phyloP scores from a whole-genome alignment of 2,113 vertebrate genomes.

The Catharus fuscescens region DNA sequence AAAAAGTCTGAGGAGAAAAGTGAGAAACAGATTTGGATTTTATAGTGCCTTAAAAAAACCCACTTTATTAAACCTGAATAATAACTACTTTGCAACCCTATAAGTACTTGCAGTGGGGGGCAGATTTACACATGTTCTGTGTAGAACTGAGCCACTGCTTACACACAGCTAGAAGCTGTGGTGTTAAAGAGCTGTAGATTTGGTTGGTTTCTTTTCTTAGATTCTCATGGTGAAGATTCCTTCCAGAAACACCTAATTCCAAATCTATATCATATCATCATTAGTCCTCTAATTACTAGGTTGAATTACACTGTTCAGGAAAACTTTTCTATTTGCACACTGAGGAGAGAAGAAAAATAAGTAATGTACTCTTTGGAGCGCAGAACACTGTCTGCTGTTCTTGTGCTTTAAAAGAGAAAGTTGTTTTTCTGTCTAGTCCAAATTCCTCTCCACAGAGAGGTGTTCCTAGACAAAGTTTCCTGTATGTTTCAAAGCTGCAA shows the following conservation, averaged over 20 bases:
- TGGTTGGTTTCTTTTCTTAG: neutral
- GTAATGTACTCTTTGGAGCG: neutral
- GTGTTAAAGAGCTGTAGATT: neutral
- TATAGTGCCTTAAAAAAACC: neutral
- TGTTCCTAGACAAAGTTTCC: neutral
- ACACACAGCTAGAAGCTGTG: neutral
- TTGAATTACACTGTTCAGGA: neutral
- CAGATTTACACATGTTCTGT: neutral
- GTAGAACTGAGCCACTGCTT: neutral
- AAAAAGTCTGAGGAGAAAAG: neutral
- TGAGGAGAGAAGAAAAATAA: neutral
- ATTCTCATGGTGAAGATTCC: neutral
- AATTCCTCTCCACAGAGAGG: neutral
- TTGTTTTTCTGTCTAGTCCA: neutral
- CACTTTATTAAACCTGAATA: neutral
- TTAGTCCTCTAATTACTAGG: neutral
- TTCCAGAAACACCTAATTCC: neutral
- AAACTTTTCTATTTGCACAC: neutral
- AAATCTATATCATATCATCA: neutral
- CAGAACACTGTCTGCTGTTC: neutral
- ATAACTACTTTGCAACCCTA: neutral
- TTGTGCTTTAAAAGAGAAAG: neutral
- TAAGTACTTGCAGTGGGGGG: neutral
- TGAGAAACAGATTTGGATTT: neutral
- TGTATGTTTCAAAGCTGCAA: rapidly evolving